A percentile compares a stretch with the other conserved stretches of the same genome.
phyloP scores from a whole-genome alignment of 1,140 invertebrate species.

The Rhizoglyphus robini region DNA sequence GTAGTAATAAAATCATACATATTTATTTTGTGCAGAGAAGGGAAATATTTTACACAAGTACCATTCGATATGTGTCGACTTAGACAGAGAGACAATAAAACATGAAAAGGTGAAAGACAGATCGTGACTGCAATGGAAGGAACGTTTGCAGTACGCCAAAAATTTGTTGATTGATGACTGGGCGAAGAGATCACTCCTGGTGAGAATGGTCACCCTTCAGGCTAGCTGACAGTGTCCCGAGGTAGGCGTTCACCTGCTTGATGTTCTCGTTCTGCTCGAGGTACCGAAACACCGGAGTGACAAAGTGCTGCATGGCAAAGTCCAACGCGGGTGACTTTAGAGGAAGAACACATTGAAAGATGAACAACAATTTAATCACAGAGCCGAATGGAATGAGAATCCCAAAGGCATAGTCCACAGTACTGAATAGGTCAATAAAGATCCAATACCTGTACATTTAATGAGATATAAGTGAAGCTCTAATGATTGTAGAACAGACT shows the following conservation, averaged over 20 bases:
- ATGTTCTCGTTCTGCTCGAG: conserved; percentile 4
- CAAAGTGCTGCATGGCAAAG: background rate
- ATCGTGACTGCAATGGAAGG: too few relatives aligned
- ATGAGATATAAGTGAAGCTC: background rate
- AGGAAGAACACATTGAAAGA: conserved; percentile 7
- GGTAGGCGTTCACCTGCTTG: background rate
- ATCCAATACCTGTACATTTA: background rate
- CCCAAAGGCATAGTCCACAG: background rate
- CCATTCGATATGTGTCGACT: too few relatives aligned
- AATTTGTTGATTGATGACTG: too few relatives aligned
- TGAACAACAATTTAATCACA: background rate
- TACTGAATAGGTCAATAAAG: background rate
- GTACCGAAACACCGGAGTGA: background rate
- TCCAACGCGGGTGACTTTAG: background rate
- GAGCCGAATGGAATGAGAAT: background rate
- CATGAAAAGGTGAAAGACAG: too few relatives aligned
- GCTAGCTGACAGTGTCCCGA: background rate
- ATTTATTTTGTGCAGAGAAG: too few relatives aligned
- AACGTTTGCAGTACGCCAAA: too few relatives aligned
- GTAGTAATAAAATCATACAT: too few relatives aligned
- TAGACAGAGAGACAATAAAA: too few relatives aligned
- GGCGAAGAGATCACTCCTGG: too few relatives aligned
- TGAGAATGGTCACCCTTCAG: too few relatives aligned
- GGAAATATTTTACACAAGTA: too few relatives aligned
- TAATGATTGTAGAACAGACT: background rate